A percentile compares a stretch with the other conserved stretches of the same genome.
Conservation (phyloP, 1,140 invertebrate genomes). For the Drosophila triauraria region DNA sequence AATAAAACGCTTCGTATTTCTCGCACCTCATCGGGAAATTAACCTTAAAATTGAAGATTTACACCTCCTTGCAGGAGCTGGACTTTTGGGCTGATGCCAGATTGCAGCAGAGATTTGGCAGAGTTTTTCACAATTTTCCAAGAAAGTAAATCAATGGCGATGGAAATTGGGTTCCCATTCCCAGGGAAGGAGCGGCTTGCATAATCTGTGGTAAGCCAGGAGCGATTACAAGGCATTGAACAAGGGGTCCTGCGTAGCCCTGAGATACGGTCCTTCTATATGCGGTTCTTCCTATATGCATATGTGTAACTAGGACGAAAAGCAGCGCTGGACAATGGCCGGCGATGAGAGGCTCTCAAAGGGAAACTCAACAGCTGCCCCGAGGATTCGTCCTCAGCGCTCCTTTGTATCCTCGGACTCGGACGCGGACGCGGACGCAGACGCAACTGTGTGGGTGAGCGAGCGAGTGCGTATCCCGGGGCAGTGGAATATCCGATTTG, state of each 20-base stretch:
- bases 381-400: constrained; percentile 25
- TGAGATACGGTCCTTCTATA: constrained; percentile 45
- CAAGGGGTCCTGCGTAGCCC: constrained; percentile 47
- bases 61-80: constrained; percentile 43
- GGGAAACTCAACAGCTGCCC: constrained; percentile 71
- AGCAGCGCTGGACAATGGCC: constrained; percentile 48
- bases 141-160: constrained; percentile 44
- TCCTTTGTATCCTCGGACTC: constrained; percentile 9
- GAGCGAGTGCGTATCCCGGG: constrained; percentile 46
- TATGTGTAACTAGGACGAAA: constrained; percentile 63
- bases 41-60: constrained; percentile 71
- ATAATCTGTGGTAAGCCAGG: constrained; percentile 73
- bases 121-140: constrained; percentile 34
- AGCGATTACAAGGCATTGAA: constrained; percentile 70
- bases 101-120: constrained; percentile 42
- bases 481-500: constrained; percentile 81
- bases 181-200: constrained; percentile 49
- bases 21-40: constrained; percentile 57
- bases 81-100: constrained; percentile 34
- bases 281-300: constrained; percentile 21
- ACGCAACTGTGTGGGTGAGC: constrained; percentile 19
- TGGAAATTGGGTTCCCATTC: constrained; percentile 43
- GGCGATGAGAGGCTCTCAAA: constrained; percentile 53
- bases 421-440: too few species aligned
- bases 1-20: constrained; percentile 63